Evolutionary conservation across 2,113 vertebrate genomes (phyloP), one percentile per base, ranked within the genome.

Genomic region (Ammodytes dubius): DNA sequence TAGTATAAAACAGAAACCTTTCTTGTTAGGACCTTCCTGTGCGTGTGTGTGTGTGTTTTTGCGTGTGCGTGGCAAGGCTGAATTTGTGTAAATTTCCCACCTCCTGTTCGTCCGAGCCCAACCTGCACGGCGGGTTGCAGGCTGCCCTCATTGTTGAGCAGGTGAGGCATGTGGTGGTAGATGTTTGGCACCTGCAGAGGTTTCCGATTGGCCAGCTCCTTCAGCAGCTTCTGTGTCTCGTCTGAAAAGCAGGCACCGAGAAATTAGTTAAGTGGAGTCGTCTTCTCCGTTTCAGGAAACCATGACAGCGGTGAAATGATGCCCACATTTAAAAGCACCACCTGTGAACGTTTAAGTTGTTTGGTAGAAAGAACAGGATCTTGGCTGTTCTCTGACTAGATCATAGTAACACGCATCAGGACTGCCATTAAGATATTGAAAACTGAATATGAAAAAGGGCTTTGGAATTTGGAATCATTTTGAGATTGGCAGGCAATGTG

Each of bases 141-240:
- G 93, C 98, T 97, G 90, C 96, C 96, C 93, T 99, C 97, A 95
- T 98, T 97, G 95, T 98, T 96, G 87, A 99, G 94, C 54, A 99
- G 96, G 93, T 99, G 98, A 95, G 98, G 98, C 96, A 99, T 95
- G 94, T 99, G 98, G 94, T 99, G 97, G 95, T 98, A 99, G 93
- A 99, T 98, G 93, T 96, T 99, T 96, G 98, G 98, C 95, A 99
- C 97, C 94, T 99, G 97, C 87, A 99, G 97, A 88, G 97, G 95
- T 92, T 97, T 99, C 93, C 93, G 97, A 75, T 95, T 97, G 74
- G 96, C 95, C 76, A 99, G 93, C 82, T 99, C 97, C 92, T 98
- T 99, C 82, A 99, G 90, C 52, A 99, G 94, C 90, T 99, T 99
- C 94, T 98, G 94, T 0, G 98, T 98, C 85, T 97, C 97, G 94